Evolutionary conservation across 2,113 vertebrate genomes (phyloP), one percentile per base, ranked within the genome.

Genomic region (Nesogale talazaci): DNA sequence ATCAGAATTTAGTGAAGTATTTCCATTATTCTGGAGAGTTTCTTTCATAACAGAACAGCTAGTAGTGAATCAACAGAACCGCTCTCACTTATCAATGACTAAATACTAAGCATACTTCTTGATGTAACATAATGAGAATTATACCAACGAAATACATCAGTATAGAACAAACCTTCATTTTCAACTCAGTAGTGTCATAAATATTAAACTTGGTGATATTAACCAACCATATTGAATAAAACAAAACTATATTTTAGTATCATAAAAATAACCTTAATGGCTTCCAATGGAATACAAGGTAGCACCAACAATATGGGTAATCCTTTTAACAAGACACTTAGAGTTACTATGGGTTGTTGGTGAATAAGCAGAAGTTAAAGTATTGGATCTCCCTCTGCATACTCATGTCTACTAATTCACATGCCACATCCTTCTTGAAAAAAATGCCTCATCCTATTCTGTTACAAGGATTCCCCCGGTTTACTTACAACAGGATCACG

Each of bases 241-340:
- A 20, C 1, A 27, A 76, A 86, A 86, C 31, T 22, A 61, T 31
- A 6, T 19, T 76, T 93, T 92, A 27, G 27, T 31, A 40, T 36
- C 79, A 46, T 89, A 65, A 80, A 90, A 67, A 57, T 81, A 38
- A 4, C 90, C 78, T 16, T 46, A 87, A 74, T 77, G 12, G 56
- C 86, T 95, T 92, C 81, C 34, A 61, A 77, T 61, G n/a, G 46
- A 84, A 2, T 88, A 93, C 4, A 95, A 92, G 4, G 70, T 59
- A 29, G 63, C 65, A 89, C 38, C n/a, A 84, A 91, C 63, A 76
- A 77, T 70, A 61, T 36, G 36, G 81, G 40, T 25, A 91, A 95
- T 93, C 38, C 29, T 94, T 34, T 82, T 0, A 97, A 97, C 78
- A 93, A 82, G 57, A 96, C 67, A 40, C 76, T 95, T 92, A 90